A percentile compares a stretch with the other conserved stretches of the same genome.
Evolutionary conservation across 2,113 vertebrate species (phyloP).

Genomic region (Ceuthmochares aereus): DNA sequence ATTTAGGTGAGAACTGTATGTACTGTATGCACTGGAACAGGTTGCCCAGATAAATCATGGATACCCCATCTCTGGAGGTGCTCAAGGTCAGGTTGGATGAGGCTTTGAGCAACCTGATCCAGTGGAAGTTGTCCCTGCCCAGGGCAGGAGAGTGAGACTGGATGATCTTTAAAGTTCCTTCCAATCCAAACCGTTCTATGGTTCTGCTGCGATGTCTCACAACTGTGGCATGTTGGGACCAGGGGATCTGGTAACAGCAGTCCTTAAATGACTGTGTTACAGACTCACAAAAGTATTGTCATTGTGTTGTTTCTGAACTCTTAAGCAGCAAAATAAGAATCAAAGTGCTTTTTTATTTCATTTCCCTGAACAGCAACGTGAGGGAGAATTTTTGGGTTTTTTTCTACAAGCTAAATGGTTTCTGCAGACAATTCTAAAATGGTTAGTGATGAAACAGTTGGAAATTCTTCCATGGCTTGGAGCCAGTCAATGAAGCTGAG

Average conservation of each 20-base stretch:
- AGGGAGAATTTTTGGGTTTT: not conserved
- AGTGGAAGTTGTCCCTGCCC: too few relatives aligned
- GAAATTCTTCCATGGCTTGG: not conserved
- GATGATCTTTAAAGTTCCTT: too few relatives aligned
- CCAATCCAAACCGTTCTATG: too few relatives aligned
- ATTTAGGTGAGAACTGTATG: accelerated
- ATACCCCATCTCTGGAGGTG: too few relatives aligned
- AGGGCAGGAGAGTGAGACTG: too few relatives aligned
- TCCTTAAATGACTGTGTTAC: accelerated
- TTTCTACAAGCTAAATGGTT: not conserved
- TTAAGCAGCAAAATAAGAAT: not conserved
- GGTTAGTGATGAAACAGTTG: not conserved
- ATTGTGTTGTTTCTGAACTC: not conserved
- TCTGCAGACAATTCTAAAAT: not conserved
- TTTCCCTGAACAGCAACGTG: not conserved
- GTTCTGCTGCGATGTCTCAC: not conserved
- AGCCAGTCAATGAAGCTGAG: not conserved
- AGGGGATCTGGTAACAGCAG: not conserved
- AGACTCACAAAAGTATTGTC: not conserved
- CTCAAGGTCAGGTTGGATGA: too few relatives aligned
- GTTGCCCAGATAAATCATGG: too few relatives aligned
- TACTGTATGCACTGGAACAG: too few relatives aligned
- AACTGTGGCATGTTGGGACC: not conserved
- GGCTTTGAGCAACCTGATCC: too few relatives aligned
- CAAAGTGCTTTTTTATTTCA: not conserved